Base-by-base conservation (phyloP, 1,140 invertebrate genomes). In the Reticulitermes speratus region DNA sequence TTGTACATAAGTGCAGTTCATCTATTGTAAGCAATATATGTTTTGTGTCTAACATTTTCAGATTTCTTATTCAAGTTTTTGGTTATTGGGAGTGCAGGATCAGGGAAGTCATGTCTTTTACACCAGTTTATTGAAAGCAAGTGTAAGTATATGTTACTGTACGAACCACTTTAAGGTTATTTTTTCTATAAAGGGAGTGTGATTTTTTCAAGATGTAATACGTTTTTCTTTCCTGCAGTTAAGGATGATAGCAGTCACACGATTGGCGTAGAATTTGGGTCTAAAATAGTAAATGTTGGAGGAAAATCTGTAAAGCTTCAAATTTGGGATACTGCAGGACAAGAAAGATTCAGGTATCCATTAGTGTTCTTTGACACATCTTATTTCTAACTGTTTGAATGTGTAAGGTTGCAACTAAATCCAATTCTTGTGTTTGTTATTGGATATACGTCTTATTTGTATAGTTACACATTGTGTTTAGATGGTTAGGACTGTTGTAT, bases 111-210 rank as follows among this genome's bases (percentile, higher is more conserved):
- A 84, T 97, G 97, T 91, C 92, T 98, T 30, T 92, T 98, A 52
- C 95, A 97, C 89, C 97, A 97, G 91, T 98, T 98, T 90, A 97
- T 97, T 89, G 97, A 97, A 91, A 97, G 96, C 89, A 96, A 97
- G 93, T 97, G 96, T 94, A 94, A 95, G 93, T 95, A 82, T 44
- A 75, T 44, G 81, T 12, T 16, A n/a, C 69, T 19, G 16, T 85
- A 81, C 0, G 65, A 30, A 75, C 25, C n/a, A 8, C 2, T 75
- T 65, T 65, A 65, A 5, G 19, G n/a, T 75, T 30, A 75, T n/a
- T 14, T 75, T 30, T 75, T 9, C 30, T 3, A 2, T 30, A 25
- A 25, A 30, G n/a, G 65, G 5, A 12, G 8, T 75, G 16, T 25
- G 7, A 52, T 25, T 84, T 84, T 84, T 12, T 59, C 23, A n/a